phyloP scores from a whole-genome alignment of 2,113 vertebrate species.

The Garra rufa region DNA sequence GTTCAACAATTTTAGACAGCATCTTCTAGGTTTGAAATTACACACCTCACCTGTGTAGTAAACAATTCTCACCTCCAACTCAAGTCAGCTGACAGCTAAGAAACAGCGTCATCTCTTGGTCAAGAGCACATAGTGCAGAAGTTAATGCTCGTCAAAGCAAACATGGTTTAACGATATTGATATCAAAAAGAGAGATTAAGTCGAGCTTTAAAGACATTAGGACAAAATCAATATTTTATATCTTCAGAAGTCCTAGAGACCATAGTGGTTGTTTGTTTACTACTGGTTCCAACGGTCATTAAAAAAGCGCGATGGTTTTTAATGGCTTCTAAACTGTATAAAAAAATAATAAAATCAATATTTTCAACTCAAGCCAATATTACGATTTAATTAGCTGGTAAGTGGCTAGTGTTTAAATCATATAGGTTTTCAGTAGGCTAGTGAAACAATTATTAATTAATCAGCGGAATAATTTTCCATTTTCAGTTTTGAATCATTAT shows the following conservation, averaged over 20 bases:
- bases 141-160: not conserved
- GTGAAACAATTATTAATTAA: not conserved
- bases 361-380: not conserved
- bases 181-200: not conserved
- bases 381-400: not conserved
- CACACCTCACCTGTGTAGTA: not conserved
- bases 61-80: not conserved
- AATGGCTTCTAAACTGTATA: not conserved
- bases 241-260: not conserved
- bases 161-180: not conserved
- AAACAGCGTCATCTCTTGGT: constrained; percentile 36
- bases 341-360: not conserved
- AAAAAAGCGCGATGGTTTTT: not conserved
- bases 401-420: not conserved
- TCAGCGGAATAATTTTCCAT: not conserved
- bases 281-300: not conserved
- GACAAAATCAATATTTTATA: not conserved
- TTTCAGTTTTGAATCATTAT: not conserved
- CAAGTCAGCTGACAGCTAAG: not conserved
- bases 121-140: not conserved
- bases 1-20: not conserved
- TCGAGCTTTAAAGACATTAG: not conserved
- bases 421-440: too few species aligned
- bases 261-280: not conserved
- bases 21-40: not conserved